Evolutionary conservation across 2,113 vertebrate species (phyloP).

Genomic region (Plecotus auritus): DNA sequence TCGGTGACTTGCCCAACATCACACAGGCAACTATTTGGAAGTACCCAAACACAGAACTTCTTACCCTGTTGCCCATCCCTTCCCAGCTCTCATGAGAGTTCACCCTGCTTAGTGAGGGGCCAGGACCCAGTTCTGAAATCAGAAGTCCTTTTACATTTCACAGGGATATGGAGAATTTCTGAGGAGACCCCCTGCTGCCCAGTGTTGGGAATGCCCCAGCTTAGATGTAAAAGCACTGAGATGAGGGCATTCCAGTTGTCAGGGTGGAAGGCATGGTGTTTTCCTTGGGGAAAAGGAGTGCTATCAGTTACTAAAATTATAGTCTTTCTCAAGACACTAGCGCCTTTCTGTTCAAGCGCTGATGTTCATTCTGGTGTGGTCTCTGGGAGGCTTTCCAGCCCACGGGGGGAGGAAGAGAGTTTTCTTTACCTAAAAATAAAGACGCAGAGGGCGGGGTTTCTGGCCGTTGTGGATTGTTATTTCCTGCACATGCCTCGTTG

Average conservation of each 20-base stretch:
- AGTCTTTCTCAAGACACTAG: not conserved
- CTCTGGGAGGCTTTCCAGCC: not conserved
- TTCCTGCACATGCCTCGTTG: not conserved
- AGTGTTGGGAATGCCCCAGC: not conserved
- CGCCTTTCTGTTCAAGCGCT: not conserved
- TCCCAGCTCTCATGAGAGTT: not conserved
- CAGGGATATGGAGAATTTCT: not conserved
- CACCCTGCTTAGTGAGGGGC: not conserved
- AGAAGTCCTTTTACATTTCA: not conserved
- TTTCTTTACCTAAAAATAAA: not conserved
- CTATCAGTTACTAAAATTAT: not conserved
- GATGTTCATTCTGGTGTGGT: not conserved
- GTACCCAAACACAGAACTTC: not conserved
- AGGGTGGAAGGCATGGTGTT: not conserved
- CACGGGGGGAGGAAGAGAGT: no score
- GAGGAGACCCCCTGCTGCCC: not conserved
- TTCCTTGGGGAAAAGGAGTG: not conserved
- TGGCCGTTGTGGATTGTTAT: not conserved
- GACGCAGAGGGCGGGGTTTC: not conserved
- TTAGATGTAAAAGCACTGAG: not conserved
- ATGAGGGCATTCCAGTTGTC: not conserved
- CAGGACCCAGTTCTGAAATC: not conserved
- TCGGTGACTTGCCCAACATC: not conserved
- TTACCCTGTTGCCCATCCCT: not conserved
- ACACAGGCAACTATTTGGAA: not conserved